phyloP scores from a whole-genome alignment of 2,113 vertebrate genomes.

The Oncorhynchus kisutch region DNA sequence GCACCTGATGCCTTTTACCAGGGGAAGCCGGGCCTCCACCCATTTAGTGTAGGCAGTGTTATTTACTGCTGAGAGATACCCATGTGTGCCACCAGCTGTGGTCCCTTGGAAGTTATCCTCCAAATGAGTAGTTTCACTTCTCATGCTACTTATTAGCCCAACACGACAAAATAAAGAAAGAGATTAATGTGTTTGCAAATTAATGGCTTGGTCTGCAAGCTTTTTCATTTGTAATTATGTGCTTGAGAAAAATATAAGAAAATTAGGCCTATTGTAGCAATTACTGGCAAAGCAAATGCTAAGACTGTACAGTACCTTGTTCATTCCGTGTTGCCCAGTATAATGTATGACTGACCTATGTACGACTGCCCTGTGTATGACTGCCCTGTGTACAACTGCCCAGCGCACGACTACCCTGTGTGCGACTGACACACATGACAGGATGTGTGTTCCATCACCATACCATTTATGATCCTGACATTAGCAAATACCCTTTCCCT shows the following conservation, averaged over 20 bases:
- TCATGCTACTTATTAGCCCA: background rate
- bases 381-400: too few relatives aligned
- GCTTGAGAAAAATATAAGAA: too few relatives aligned
- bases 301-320: too few relatives aligned
- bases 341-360: too few relatives aligned
- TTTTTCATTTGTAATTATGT: too few relatives aligned
- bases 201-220: too few relatives aligned
- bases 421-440: background rate
- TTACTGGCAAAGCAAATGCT: too few relatives aligned
- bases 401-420: too few relatives aligned
- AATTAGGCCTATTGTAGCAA: too few relatives aligned
- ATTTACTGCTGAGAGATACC: constrained; percentile 40
- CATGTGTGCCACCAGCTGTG: constrained; percentile 26
- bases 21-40: constrained; percentile 6
- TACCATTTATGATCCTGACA: background rate
- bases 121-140: constrained; percentile 15
- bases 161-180: background rate
- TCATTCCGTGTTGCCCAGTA: too few relatives aligned
- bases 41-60: constrained; percentile 23
- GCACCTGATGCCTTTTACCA: constrained; percentile 28
- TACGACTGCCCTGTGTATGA: background rate
- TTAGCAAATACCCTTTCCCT: background rate
- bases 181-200: too few relatives aligned
- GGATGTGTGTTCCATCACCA: background rate
- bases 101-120: constrained; percentile 12